Evolutionary conservation across 2,888 invertebrate species (phyloP).

Genomic region (Acleris holmiana): DNA sequence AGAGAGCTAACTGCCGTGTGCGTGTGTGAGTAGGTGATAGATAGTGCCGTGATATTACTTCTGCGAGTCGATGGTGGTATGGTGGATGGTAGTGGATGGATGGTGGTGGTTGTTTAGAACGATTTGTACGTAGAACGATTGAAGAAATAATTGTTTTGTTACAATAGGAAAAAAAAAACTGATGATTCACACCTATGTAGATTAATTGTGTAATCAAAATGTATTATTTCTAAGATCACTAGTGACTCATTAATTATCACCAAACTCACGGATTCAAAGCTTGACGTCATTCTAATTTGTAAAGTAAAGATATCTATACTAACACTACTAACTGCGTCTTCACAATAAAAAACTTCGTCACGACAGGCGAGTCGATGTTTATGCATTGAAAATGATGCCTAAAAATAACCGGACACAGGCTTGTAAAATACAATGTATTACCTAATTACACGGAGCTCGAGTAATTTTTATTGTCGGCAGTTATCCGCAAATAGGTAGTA

Average conservation of each 20-base stretch:
- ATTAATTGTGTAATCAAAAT: neutral
- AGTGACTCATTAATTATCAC: constrained; percentile 27
- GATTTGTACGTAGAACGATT: constrained; percentile 1
- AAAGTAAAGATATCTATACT: constrained; percentile 2
- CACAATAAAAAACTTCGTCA: constrained; percentile 7
- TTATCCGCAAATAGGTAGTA: constrained; percentile 36
- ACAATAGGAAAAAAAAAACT: constrained; percentile 5
- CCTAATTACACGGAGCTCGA: constrained; percentile 29
- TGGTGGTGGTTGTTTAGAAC: constrained; percentile 2
- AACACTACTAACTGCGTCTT: constrained; percentile 1
- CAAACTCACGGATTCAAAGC: constrained; percentile 4
- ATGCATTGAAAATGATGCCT: constrained; percentile 12
- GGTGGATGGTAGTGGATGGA: too few relatives aligned
- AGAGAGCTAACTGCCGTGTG: constrained; percentile 76
- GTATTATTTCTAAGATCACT: constrained; percentile 7
- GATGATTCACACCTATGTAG: too few relatives aligned
- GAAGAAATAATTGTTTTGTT: neutral
- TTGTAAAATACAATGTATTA: constrained; percentile 35
- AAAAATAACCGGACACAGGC: constrained; percentile 29
- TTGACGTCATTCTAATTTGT: constrained; percentile 26
- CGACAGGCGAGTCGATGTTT: neutral
- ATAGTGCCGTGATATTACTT: constrained; percentile 55
- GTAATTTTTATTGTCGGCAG: constrained; percentile 34
- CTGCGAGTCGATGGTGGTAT: constrained; percentile 15
- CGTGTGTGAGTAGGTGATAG: constrained; percentile 68